phyloP scores from a whole-genome alignment of 2,797 vertebrate genomes.

The Sylvilagus floridanus region DNA sequence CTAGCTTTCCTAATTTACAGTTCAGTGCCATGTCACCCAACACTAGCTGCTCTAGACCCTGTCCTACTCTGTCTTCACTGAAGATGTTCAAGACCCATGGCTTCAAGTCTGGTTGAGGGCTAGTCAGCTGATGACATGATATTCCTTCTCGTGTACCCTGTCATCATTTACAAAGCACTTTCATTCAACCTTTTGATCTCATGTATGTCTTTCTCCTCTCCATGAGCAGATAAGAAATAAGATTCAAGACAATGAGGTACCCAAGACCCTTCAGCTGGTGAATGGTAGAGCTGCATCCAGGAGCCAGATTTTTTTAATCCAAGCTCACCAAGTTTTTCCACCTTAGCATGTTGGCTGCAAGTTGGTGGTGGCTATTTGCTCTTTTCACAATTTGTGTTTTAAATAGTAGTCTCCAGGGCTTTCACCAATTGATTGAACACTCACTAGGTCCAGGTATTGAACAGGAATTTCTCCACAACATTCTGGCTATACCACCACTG shows the following conservation, averaged over 20 bases:
- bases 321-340: neutral
- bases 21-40: neutral
- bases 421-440: neutral
- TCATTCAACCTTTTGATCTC: neutral
- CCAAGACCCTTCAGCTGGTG: neutral
- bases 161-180: neutral
- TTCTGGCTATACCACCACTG: too few relatives aligned
- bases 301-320: neutral
- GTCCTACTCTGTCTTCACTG: neutral
- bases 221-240: neutral
- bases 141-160: accelerated
- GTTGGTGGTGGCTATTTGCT: neutral
- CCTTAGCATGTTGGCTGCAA: neutral
- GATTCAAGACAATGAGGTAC: neutral
- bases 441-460: neutral
- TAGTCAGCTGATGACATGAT: neutral
- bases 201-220: neutral
- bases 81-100: neutral
- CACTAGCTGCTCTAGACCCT: neutral
- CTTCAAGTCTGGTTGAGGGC: neutral
- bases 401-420: neutral
- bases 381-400: neutral
- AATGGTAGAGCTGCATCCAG: neutral
- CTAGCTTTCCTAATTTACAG: neutral
- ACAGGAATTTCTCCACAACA: neutral